These are phyloP conservation scores for Atrichornis clamosus DNA, from an alignment of 2,113 vertebrate genomes.

Conservation along the genomic window DNA sequence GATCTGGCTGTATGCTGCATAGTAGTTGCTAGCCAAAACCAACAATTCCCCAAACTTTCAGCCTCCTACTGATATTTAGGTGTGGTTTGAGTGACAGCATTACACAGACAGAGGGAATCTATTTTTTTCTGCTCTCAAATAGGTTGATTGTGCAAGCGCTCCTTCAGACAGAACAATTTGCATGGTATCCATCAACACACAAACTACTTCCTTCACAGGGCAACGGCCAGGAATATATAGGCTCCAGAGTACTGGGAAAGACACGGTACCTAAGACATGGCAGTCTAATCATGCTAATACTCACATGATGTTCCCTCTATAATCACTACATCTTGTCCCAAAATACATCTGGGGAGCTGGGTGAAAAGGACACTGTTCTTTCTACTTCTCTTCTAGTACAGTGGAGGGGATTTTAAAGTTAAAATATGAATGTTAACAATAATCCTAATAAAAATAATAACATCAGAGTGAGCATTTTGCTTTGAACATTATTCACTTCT, in stretches of 20 bases:
- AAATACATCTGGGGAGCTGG: neutral
- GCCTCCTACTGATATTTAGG: slow-evolving; percentile 41
- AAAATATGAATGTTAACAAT: neutral
- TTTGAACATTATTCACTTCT: neutral
- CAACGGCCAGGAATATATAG: neutral
- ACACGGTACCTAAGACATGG: neutral
- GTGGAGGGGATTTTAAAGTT: neutral
- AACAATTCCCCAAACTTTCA: slow-evolving; percentile 34
- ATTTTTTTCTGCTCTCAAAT: neutral
- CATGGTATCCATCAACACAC: slow-evolving; percentile 36
- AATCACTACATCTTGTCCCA: neutral
- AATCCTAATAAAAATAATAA: neutral
- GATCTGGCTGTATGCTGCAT: neutral
- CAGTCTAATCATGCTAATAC: neutral
- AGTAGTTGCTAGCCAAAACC: slow-evolving; percentile 4
- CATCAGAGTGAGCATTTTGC: neutral
- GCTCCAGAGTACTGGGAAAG: neutral
- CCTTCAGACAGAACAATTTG: slow-evolving; percentile 51
- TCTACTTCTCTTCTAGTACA: neutral
- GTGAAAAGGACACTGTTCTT: neutral
- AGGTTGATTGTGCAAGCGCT: slow-evolving; percentile 31
- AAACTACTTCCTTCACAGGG: slow-evolving; percentile 35
- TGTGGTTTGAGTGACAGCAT: slow-evolving; percentile 27
- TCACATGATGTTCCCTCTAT: neutral
- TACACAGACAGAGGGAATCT: slow-evolving; percentile 2